Percentiles rank a stretch among this genome's conserved stretches.
phyloP scores from a whole-genome alignment of 2,113 vertebrate genomes.

The Limnothrissa miodon region DNA sequence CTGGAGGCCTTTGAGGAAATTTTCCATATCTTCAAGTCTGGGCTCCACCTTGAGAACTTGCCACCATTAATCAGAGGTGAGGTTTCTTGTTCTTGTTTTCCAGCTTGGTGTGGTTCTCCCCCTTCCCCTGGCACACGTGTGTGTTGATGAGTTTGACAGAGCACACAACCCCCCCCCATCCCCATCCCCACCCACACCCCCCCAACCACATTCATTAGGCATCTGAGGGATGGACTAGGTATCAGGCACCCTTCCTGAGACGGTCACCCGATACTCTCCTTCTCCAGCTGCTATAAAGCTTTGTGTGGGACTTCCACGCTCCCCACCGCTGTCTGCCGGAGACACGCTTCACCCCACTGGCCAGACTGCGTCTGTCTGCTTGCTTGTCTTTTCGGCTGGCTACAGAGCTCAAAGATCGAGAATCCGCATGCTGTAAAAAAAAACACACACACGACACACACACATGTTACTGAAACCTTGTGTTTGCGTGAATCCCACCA shows the following conservation, averaged over 20 bases:
- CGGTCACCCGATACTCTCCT: not conserved
- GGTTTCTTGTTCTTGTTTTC: not conserved
- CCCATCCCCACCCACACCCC: not conserved
- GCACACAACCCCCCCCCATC: not conserved
- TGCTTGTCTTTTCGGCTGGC: not conserved
- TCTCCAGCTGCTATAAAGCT: conserved; percentile 15
- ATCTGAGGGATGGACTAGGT: not conserved
- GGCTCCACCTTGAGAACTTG: conserved; percentile 78
- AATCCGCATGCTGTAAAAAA: conserved; percentile 32
- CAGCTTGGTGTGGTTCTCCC: not conserved
- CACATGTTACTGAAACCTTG: not conserved
- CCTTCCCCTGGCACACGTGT: not conserved
- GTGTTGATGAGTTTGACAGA: not conserved
- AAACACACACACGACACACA: not conserved
- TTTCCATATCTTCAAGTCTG: conserved; percentile 83
- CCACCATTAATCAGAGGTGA: conserved; percentile 75
- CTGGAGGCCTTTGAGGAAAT: conserved; percentile 81
- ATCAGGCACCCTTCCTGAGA: not conserved
- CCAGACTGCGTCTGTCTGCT: not conserved
- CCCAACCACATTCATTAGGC: not conserved
- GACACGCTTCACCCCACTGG: not conserved
- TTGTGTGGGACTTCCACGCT: conserved; percentile 2
- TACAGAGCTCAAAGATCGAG: not conserved
- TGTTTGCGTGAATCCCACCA: not conserved
- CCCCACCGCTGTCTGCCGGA: not conserved